A percentile compares a stretch with the other conserved stretches of the same genome.
These are phyloP conservation scores for Simalia tracyae DNA, from an alignment of 2,797 vertebrate species.

Conservation along the genomic window DNA sequence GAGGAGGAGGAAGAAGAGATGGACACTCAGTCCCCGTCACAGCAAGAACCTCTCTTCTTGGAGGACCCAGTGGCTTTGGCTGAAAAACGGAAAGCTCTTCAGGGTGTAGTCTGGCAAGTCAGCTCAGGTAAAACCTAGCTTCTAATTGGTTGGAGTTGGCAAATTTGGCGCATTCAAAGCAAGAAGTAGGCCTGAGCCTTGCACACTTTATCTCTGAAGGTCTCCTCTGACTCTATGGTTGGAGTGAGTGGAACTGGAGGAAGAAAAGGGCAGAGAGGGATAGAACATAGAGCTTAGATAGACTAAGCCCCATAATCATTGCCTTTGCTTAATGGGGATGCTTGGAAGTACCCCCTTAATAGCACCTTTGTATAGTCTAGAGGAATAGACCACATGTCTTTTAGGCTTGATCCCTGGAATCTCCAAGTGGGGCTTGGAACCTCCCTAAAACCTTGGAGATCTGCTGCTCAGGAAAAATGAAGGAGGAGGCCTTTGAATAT, in stretches of 20 bases:
- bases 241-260: background rate
- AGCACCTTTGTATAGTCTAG: background rate
- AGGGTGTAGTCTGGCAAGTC: conserved; percentile 88
- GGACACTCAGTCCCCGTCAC: conserved; percentile 47
- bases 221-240: background rate
- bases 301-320: background rate
- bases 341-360: background rate
- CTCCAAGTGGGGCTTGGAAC: background rate
- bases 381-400: background rate
- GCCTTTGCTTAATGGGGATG: background rate
- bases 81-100: conserved; percentile 78
- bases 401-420: background rate
- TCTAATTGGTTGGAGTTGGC: fast-evolving
- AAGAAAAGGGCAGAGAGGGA: background rate
- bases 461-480: background rate
- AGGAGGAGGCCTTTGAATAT: background rate
- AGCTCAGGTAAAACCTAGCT: conserved; percentile 72
- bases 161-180: background rate
- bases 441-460: background rate
- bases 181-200: background rate
- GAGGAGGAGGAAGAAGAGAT: conserved; percentile 67
- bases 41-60: conserved; percentile 52
- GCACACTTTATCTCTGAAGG: background rate
- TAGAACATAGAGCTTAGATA: background rate
- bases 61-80: conserved; percentile 60